These are phyloP conservation scores for Anguilla rostrata DNA, from an alignment of 2,113 vertebrate genomes.

Conservation along the genomic window DNA sequence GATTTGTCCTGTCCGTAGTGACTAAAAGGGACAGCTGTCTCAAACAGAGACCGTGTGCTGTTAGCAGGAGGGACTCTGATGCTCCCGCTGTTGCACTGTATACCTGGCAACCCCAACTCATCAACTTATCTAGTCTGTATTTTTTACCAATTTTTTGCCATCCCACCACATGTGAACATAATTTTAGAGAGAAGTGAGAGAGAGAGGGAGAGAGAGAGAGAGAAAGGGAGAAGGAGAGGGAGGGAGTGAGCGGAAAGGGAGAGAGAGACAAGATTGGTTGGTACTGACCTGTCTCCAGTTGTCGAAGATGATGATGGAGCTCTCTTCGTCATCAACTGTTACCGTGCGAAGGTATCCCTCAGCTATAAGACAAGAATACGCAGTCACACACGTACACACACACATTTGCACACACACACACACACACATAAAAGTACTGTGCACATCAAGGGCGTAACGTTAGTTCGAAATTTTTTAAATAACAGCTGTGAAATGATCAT, in stretches of 20 bases:
- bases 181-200: not conserved
- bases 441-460: too few relatives aligned
- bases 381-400: slow-evolving; percentile 18
- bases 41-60: too few relatives aligned
- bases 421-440: slow-evolving; percentile 13
- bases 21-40: too few relatives aligned
- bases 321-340: slow-evolving; percentile 82
- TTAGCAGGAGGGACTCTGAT: too few relatives aligned
- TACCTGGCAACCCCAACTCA: too few relatives aligned
- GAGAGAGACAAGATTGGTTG: slow-evolving; percentile 15
- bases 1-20: too few relatives aligned
- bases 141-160: too few relatives aligned
- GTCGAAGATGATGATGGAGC: slow-evolving; percentile 82
- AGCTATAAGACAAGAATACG: slow-evolving; percentile 62
- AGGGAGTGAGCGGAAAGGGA: not conserved
- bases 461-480: too few relatives aligned
- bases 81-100: too few relatives aligned
- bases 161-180: too few relatives aligned
- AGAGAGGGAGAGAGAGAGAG: not conserved
- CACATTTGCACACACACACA: not conserved
- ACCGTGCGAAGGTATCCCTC: slow-evolving; percentile 79
- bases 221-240: not conserved
- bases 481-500: too few relatives aligned
- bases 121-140: too few relatives aligned
- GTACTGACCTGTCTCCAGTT: slow-evolving; percentile 86